These are phyloP conservation scores for Orbicella faveolata DNA, from an alignment of 64 coral and sea anemone species.

Conservation along the genomic window DNA sequence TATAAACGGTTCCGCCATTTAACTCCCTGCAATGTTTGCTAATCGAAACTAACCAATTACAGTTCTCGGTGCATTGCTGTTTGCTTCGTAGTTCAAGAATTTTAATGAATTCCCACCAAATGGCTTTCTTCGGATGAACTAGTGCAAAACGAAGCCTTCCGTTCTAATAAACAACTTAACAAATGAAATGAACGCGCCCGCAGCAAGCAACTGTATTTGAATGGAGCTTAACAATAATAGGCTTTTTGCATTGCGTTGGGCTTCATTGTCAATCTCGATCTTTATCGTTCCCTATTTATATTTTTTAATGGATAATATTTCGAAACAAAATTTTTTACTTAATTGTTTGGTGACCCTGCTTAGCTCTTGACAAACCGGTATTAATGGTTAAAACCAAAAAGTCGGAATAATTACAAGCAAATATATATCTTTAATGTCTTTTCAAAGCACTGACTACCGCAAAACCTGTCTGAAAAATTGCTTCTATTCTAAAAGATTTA, in stretches of 20 bases:
- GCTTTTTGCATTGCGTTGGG: background rate
- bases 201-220: background rate
- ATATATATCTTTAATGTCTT: too few species aligned
- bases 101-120: background rate
- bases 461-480: too few species aligned
- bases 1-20: slow-evolving; percentile 8
- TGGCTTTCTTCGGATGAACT: background rate
- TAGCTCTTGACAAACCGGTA: too few species aligned
- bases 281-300: too few species aligned
- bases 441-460: too few species aligned
- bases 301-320: too few species aligned
- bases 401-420: too few species aligned
- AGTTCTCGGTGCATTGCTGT: background rate
- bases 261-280: too few species aligned
- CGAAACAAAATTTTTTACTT: too few species aligned
- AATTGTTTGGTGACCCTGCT: too few species aligned
- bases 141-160: background rate
- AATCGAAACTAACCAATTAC: background rate
- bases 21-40: slow-evolving; percentile 4
- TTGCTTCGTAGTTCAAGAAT: background rate
- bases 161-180: background rate
- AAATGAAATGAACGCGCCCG: background rate
- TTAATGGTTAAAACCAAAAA: too few species aligned
- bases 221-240: background rate
- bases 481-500: too few species aligned